These are phyloP conservation scores for Heliconius sara DNA, from an alignment of 2,888 invertebrate species.

Conservation along the genomic window DNA sequence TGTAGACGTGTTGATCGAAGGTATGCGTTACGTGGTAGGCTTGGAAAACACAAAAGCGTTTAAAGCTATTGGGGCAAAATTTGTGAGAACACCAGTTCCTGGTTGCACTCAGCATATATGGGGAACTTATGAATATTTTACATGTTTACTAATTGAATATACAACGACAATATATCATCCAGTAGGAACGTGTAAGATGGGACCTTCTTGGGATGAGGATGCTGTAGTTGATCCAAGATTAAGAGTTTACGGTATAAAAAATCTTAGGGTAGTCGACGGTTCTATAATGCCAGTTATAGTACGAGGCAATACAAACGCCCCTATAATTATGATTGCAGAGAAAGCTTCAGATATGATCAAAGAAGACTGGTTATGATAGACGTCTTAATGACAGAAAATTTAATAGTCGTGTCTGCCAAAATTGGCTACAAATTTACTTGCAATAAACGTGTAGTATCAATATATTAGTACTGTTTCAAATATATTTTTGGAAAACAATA, in stretches of 20 bases:
- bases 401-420: not conserved
- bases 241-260: slow-evolving; percentile 85
- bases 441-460: not conserved
- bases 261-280: slow-evolving; percentile 87
- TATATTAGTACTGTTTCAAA: not conserved
- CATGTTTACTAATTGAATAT: slow-evolving; percentile 85
- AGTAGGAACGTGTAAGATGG: slow-evolving; percentile 89
- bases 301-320: slow-evolving; percentile 91
- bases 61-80: slow-evolving; percentile 79
- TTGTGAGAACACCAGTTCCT: slow-evolving; percentile 84
- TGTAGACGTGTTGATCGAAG: slow-evolving; percentile 84
- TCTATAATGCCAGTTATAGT: slow-evolving; percentile 87
- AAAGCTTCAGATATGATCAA: slow-evolving; percentile 91
- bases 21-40: slow-evolving; percentile 83
- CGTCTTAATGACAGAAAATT: slow-evolving; percentile 8
- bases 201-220: slow-evolving; percentile 83
- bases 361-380: slow-evolving; percentile 67
- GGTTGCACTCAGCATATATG: slow-evolving; percentile 83
- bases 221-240: slow-evolving; percentile 87
- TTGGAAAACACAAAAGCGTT: slow-evolving; percentile 85
- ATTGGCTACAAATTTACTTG: not conserved
- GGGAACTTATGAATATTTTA: slow-evolving; percentile 87
- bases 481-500: slow-evolving; percentile 3
- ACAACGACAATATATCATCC: slow-evolving; percentile 89
- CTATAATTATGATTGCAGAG: slow-evolving; percentile 93